phyloP scores from a whole-genome alignment of 1,140 invertebrate genomes.

The Orchesella cincta region DNA sequence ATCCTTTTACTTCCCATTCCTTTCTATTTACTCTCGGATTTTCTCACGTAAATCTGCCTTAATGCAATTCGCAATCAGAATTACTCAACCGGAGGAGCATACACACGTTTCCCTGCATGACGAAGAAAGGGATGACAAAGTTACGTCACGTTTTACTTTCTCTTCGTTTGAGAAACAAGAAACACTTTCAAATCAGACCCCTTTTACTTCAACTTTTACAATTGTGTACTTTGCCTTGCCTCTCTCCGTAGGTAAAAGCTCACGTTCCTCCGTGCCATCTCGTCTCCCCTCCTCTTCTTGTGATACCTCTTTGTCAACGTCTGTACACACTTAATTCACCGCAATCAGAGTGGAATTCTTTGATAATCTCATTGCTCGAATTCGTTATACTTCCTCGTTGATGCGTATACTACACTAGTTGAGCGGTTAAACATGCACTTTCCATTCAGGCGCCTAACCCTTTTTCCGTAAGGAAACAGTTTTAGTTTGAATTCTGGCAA shows the following conservation, averaged over 20 bases:
- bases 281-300: not conserved
- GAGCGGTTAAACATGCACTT: no score
- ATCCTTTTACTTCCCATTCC: not conserved
- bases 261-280: not conserved
- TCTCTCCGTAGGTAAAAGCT: not conserved
- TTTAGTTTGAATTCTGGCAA: not conserved
- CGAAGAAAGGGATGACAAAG: slow-evolving; percentile 1
- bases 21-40: no score
- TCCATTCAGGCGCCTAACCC: no score
- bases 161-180: slow-evolving; percentile 5
- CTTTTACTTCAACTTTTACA: not conserved
- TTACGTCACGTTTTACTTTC: slow-evolving; percentile 6
- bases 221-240: not conserved
- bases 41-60: slow-evolving; percentile 19
- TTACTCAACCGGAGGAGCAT: slow-evolving; percentile 13
- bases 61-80: slow-evolving; percentile 29
- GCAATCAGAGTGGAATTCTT: slow-evolving; percentile 25
- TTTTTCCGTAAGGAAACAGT: not conserved
- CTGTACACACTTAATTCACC: slow-evolving; percentile 20
- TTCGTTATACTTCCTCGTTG: not conserved
- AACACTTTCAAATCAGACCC: slow-evolving; percentile 5
- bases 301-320: slow-evolving; percentile 16
- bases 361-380: not conserved
- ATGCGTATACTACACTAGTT: no score
- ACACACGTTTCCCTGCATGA: not conserved